Conservation (phyloP, 2,888 invertebrate genomes). For the Cryptops parisi region DNA sequence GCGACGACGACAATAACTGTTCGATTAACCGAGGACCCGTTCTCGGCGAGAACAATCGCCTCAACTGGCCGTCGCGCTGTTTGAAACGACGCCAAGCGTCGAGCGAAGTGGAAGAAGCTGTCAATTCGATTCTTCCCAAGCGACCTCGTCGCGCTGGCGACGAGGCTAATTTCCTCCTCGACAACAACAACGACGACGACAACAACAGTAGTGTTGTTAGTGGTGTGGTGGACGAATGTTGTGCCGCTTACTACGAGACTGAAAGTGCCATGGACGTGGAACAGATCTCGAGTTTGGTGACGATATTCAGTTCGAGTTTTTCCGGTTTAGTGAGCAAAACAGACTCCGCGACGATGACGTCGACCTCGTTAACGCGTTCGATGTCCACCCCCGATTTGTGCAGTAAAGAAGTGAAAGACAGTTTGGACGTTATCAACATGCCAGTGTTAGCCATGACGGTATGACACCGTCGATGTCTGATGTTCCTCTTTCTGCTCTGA, state of each 20-base stretch:
- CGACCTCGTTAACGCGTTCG: conserved; percentile 33
- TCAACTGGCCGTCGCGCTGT: conserved; percentile 21
- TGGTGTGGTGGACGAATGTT: background rate
- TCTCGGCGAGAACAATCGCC: conserved; percentile 18
- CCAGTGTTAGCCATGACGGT: conserved; percentile 42
- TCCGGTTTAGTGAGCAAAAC: conserved; percentile 22
- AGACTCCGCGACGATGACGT: conserved; percentile 19
- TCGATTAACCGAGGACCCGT: conserved; percentile 18
- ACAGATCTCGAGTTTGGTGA: conserved; percentile 43
- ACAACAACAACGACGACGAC: background rate
- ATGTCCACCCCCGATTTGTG: conserved; percentile 41
- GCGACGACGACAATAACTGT: conserved; percentile 31
- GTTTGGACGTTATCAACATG: conserved; percentile 33
- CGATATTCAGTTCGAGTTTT: conserved; percentile 42
- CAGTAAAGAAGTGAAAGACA: conserved; percentile 40
- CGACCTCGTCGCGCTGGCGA: conserved; percentile 8
- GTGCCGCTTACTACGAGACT: conserved; percentile 20
- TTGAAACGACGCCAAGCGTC: conserved; percentile 36
- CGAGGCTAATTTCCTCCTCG: too few relatives aligned
- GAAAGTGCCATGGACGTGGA: conserved; percentile 41
- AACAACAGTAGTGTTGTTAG: conserved; percentile 7
- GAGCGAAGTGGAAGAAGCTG: conserved; percentile 40
- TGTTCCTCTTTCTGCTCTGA: too few relatives aligned
- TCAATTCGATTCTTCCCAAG: conserved; percentile 40
- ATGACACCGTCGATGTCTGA: conserved; percentile 33